phyloP scores from a whole-genome alignment of 2,888 invertebrate species.

The Agonopterix subpropinquella region DNA sequence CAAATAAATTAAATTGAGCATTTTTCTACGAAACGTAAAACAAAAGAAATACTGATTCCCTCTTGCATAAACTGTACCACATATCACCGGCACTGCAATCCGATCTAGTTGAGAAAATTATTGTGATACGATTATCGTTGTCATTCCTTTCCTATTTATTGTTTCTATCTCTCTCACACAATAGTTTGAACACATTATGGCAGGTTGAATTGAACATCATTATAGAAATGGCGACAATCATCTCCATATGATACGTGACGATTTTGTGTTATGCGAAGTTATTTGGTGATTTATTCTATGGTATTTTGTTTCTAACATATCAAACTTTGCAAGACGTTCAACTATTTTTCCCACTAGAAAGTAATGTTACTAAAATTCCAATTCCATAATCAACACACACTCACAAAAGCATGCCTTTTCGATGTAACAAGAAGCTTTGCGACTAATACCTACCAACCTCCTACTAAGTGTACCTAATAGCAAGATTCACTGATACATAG shows the following conservation, averaged over 20 bases:
- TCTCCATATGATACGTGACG: conserved; percentile 17
- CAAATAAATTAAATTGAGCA: too few species aligned
- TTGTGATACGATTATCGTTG: conserved; percentile 36
- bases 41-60: background rate
- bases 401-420: too few species aligned
- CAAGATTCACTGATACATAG: too few species aligned
- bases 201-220: conserved; percentile 16
- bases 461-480: too few species aligned
- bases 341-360: too few species aligned
- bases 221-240: conserved; percentile 35
- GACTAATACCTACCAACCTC: too few species aligned
- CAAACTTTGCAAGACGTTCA: too few species aligned
- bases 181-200: background rate
- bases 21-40: too few species aligned
- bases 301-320: too few species aligned
- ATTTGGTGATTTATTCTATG: background rate
- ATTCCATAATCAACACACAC: too few species aligned
- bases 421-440: too few species aligned
- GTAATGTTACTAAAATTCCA: too few species aligned
- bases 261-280: conserved; percentile 17
- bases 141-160: conserved; percentile 26
- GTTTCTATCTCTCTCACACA: conserved; percentile 16
- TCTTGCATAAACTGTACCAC: background rate
- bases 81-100: conserved; percentile 19
- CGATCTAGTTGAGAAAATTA: conserved; percentile 58